phyloP scores from a whole-genome alignment of 2,888 invertebrate species.

The Unio delphinus region DNA sequence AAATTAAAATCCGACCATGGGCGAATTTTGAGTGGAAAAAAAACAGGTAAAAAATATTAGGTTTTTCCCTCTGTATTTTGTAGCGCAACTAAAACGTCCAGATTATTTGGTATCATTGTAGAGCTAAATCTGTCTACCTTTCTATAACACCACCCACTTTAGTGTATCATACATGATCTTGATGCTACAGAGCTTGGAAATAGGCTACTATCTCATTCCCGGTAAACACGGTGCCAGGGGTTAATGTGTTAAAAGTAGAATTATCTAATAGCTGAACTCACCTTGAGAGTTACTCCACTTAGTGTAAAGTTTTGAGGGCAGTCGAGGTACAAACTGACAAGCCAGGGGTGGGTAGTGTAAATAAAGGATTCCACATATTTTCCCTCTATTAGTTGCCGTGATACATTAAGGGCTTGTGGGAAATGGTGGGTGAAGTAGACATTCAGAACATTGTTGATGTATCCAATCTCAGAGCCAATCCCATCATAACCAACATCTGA shows the following conservation, averaged over 20 bases:
- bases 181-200: too few species aligned
- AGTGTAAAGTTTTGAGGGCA: constrained; percentile 57
- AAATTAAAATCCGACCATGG: too few species aligned
- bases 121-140: too few species aligned
- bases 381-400: constrained; percentile 32
- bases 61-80: too few species aligned
- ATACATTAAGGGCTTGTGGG: constrained; percentile 54
- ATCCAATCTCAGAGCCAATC: constrained; percentile 45
- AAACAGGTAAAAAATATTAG: too few species aligned
- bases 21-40: too few species aligned
- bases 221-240: too few species aligned
- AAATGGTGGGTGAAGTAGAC: constrained; percentile 63
- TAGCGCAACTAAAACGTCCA: too few species aligned
- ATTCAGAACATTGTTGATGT: constrained; percentile 62
- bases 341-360: constrained; percentile 69
- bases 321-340: constrained; percentile 60
- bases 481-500: constrained; percentile 67
- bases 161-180: too few species aligned
- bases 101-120: too few species aligned
- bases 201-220: too few species aligned
- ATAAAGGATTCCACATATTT: constrained; percentile 58
- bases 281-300: constrained; percentile 52
- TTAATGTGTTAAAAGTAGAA: not conserved
- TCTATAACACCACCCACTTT: too few species aligned
- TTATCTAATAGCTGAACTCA: constrained; percentile 14